phyloP scores from a whole-genome alignment of 2,797 vertebrate species.

The Pangasius larnaudii region DNA sequence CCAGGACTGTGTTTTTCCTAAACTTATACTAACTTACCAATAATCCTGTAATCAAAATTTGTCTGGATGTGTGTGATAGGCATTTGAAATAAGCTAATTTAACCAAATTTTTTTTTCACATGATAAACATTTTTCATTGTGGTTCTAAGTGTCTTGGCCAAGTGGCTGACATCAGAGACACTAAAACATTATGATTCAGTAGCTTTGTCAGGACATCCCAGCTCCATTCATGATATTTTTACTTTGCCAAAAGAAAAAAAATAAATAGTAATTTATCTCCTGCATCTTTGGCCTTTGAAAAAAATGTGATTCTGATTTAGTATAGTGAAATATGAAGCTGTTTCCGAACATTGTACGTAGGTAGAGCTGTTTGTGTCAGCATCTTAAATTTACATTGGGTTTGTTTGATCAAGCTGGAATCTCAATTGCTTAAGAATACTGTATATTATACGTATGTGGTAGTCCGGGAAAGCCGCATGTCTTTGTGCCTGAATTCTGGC shows the following conservation, averaged over 20 bases:
- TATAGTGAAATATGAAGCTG: not conserved
- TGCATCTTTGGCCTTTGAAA: not conserved
- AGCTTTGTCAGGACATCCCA: constrained; percentile 3
- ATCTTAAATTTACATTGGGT: not conserved
- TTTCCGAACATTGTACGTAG: not conserved
- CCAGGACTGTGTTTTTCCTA: not conserved
- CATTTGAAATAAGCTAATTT: not conserved
- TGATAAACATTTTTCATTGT: constrained; percentile 6
- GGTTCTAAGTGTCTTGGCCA: constrained; percentile 10
- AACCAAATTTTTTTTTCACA: not conserved
- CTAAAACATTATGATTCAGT: constrained; percentile 2
- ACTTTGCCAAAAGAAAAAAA: not conserved
- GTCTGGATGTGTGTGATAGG: not conserved
- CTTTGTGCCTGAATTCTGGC: not conserved
- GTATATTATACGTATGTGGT: not conserved
- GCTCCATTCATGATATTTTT: not conserved
- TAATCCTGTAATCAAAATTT: not conserved
- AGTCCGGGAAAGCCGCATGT: not conserved
- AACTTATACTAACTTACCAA: not conserved
- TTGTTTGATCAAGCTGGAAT: not conserved
- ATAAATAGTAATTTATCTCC: not conserved
- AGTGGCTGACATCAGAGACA: constrained; percentile 11
- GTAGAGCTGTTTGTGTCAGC: not conserved
- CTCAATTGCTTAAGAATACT: not conserved
- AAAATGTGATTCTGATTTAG: constrained; percentile 6